Base-by-base conservation (phyloP, 37 sponge, comb jelly and placozoan genomes). In the Hormiphora californensis region DNA sequence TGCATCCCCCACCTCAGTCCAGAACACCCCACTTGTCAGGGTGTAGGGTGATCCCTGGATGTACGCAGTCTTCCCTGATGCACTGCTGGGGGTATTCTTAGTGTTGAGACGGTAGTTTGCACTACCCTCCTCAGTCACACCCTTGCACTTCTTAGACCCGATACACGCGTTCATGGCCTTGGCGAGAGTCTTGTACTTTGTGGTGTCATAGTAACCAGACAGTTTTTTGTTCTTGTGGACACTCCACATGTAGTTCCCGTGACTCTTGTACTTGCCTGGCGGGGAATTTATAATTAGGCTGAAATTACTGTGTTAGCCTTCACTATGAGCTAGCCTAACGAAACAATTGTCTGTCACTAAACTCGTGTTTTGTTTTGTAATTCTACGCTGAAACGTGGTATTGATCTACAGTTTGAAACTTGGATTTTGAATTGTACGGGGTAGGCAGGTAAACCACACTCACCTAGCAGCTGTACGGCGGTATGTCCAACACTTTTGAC, bases 31-130 rank as follows among this genome's bases (percentile, higher is more conserved):
- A 57, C 27, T 30, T 4, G 61, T 57, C 9, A 57, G n/a, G 23
- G 61, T 57, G 61, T 57, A 57, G 27, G 61, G 27, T 15, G 61
- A 57, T 57, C 61, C 61, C 61, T 57, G n/a, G n/a, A 57, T 25
- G 27, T 57, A 57, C n/a, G 61, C 61, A 5, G 23, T 57, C 61
- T 57, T 57, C 3, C 61, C 61, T 5, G 61, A 5, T 21, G 61
- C 61, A 19, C 30, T 4, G 23, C 30, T 28, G 7, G 61, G 61
- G 4, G n/a, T 30, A 57, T 30, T 5, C 3, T 30, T 30, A 57
- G 61, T 57, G n/a, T 57, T 57, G 61, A 57, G n/a, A 23, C 61
- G n/a, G 61, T 28, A 57, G 61, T 57, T 57, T 5, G 5, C 61
- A 19, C 30, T 19, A 19, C 61, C 61, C 61, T 57, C 61, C 61